Evolutionary conservation across 2,797 vertebrate genomes (phyloP).

Genomic region (Acomys russatus): DNA sequence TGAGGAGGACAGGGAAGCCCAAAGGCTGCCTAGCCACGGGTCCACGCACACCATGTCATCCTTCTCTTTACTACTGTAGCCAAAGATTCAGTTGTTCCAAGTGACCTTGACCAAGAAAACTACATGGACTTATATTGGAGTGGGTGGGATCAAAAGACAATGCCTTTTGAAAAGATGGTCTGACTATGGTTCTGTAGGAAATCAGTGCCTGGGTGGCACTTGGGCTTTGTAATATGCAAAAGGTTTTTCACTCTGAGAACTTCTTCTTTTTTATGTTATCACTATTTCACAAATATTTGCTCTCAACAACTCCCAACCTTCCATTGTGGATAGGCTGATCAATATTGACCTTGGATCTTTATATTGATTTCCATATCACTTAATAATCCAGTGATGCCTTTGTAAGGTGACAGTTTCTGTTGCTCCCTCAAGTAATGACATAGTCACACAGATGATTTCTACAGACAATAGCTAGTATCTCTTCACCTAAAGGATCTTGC

Average conservation of each 20-base stretch:
- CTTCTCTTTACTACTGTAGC: background rate
- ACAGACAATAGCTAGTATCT: background rate
- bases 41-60: background rate
- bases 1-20: background rate
- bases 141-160: background rate
- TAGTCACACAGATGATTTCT: slow-evolving; percentile 14
- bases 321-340: background rate
- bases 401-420: slow-evolving; percentile 43
- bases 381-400: slow-evolving; percentile 47
- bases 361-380: slow-evolving; percentile 40
- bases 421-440: slow-evolving; percentile 39
- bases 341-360: slow-evolving; percentile 58
- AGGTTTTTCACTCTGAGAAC: background rate
- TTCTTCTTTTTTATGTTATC: slow-evolving; percentile 21
- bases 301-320: slow-evolving; percentile 37
- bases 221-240: background rate
- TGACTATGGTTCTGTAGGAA: background rate
- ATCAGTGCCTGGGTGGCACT: background rate
- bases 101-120: background rate
- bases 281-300: background rate
- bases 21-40: background rate
- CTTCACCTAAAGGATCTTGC: background rate
- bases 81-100: slow-evolving; percentile 22
- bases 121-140: background rate
- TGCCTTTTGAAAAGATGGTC: background rate